These are phyloP conservation scores for Drosophila oshimai DNA, from an alignment of 1,140 invertebrate genomes.

Conservation along the genomic window DNA sequence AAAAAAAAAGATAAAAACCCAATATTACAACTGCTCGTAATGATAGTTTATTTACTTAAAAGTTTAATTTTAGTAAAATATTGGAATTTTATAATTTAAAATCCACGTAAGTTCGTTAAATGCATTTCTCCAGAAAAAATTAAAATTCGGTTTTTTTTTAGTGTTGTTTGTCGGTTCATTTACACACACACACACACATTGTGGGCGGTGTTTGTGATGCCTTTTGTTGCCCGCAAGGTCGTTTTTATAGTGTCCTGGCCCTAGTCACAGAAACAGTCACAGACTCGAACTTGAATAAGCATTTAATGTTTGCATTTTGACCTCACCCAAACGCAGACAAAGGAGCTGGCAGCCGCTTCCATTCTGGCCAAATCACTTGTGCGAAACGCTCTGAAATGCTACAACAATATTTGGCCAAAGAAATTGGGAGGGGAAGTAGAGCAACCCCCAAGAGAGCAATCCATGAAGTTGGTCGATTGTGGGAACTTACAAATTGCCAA, in stretches of 20 bases:
- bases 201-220: constrained; percentile 37
- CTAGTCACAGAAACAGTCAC: constrained; percentile 30
- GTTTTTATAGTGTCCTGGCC: constrained; percentile 69
- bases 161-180: not conserved
- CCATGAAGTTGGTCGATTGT: constrained; percentile 1
- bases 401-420: constrained; percentile 71
- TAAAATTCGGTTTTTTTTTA: not conserved
- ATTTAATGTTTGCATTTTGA: constrained; percentile 70
- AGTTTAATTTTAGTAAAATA: not conserved
- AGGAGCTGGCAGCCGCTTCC: constrained; percentile 12
- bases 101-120: not conserved
- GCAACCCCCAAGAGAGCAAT: constrained; percentile 33
- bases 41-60: not conserved
- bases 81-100: not conserved
- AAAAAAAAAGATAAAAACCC: not conserved
- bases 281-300: constrained; percentile 38
- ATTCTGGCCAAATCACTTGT: constrained; percentile 63
- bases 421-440: constrained; percentile 36
- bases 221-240: constrained; percentile 76
- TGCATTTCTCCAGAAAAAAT: not conserved
- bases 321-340: constrained; percentile 49
- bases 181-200: constrained; percentile 3
- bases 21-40: too few species aligned
- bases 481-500: constrained; percentile 26
- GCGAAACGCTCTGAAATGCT: constrained; percentile 61